Percentiles rank a stretch among this genome's conserved stretches.
phyloP scores from a whole-genome alignment of 2,888 invertebrate genomes.

The Sphecodes monilicornis region DNA sequence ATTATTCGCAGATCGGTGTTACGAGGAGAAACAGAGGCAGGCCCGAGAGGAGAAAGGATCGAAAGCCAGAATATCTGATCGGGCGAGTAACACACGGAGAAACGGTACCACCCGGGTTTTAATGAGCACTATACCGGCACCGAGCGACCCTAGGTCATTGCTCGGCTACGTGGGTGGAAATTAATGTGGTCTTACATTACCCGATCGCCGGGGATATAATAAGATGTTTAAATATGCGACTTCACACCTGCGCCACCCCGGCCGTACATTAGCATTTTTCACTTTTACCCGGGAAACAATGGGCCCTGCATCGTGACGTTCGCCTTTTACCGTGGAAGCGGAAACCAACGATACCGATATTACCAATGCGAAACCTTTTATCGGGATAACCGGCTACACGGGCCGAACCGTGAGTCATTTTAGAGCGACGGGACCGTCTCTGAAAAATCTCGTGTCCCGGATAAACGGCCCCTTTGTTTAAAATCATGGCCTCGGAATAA shows the following conservation, averaged over 20 bases:
- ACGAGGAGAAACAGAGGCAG: slow-evolving; percentile 42
- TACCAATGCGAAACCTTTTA: slow-evolving; percentile 25
- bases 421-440: slow-evolving; percentile 8
- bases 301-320: slow-evolving; percentile 52
- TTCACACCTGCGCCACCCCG: slow-evolving; percentile 66
- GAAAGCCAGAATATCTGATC: slow-evolving; percentile 63
- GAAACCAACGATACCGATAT: slow-evolving; percentile 42
- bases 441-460: neutral
- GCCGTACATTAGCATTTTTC: slow-evolving; percentile 59
- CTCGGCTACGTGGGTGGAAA: slow-evolving; percentile 69
- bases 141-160: slow-evolving; percentile 65
- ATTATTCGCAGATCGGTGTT: slow-evolving; percentile 21
- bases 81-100: slow-evolving; percentile 55
- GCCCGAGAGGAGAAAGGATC: slow-evolving; percentile 57
- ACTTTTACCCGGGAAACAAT: slow-evolving; percentile 57
- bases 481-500: neutral
- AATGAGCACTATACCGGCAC: slow-evolving; percentile 64
- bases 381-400: slow-evolving; percentile 24
- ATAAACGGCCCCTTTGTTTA: slow-evolving; percentile 19
- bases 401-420: slow-evolving; percentile 40
- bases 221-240: slow-evolving; percentile 70
- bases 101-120: slow-evolving; percentile 66
- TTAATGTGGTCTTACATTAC: slow-evolving; percentile 68
- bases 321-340: slow-evolving; percentile 62
- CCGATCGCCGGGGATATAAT: slow-evolving; percentile 63